phyloP scores from a whole-genome alignment of 2,797 vertebrate genomes.

The Cynopterus sphinx region DNA sequence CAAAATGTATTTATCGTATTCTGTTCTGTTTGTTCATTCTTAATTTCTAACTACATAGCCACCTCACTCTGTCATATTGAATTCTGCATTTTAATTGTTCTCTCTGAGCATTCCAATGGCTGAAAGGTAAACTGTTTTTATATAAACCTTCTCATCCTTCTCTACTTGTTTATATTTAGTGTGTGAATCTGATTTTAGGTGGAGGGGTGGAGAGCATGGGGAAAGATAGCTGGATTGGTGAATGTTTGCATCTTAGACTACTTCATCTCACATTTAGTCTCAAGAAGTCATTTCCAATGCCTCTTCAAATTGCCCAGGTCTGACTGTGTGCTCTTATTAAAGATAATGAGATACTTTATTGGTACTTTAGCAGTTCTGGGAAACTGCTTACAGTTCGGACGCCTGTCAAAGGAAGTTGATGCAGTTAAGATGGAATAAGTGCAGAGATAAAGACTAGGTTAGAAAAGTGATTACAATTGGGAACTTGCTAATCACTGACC shows the following conservation, averaged over 20 bases:
- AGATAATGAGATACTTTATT: constrained; percentile 1
- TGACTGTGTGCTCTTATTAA: constrained; percentile 65
- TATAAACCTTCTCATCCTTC: background rate
- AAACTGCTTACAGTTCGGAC: constrained; percentile 59
- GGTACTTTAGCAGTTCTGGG: constrained; percentile 55
- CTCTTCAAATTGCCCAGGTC: background rate
- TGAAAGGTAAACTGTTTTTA: background rate
- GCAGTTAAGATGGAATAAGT: constrained; percentile 73
- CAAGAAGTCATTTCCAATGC: constrained; percentile 19
- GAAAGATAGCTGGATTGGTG: background rate
- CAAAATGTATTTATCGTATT: background rate
- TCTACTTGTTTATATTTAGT: constrained; percentile 21
- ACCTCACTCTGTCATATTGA: background rate
- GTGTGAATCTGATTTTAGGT: constrained; percentile 6
- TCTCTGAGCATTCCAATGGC: background rate
- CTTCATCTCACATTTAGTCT: background rate
- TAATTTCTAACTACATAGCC: background rate
- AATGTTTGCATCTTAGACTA: background rate
- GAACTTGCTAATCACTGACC: constrained; percentile 86
- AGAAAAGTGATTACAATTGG: constrained; percentile 79
- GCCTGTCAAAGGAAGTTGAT: constrained; percentile 70
- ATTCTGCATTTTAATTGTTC: constrained; percentile 18
- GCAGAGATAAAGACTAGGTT: constrained; percentile 82
- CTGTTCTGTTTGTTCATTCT: background rate
- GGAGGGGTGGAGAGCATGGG: background rate